A percentile compares a stretch with the other conserved stretches of the same genome.
Evolutionary conservation across 2,113 vertebrate species (phyloP).

Genomic region (Forbesichthys agassizii): DNA sequence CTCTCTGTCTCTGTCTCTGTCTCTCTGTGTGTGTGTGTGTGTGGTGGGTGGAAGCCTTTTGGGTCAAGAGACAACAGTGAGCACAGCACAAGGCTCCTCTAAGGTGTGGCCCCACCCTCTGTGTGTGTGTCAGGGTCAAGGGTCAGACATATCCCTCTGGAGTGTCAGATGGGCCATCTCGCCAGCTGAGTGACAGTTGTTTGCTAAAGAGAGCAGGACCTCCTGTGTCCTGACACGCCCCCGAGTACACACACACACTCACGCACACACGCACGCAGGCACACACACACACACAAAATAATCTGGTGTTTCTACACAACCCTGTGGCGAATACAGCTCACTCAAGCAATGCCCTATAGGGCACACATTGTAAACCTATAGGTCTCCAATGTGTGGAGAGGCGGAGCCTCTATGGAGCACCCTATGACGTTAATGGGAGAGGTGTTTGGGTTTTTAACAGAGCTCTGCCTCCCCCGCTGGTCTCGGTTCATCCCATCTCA

Average conservation of each 20-base stretch:
- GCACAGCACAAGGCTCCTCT: slow-evolving; percentile 33
- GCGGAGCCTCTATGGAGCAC: no score
- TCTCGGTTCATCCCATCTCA: no score
- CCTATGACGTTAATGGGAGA: no score
- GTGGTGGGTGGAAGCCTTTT: slow-evolving; percentile 23
- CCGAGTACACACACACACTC: background rate
- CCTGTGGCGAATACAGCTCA: no score
- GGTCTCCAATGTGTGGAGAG: no score
- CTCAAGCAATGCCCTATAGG: no score
- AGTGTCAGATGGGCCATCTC: slow-evolving; percentile 52
- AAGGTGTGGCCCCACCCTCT: slow-evolving; percentile 37
- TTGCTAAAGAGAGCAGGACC: slow-evolving; percentile 44
- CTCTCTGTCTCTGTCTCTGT: background rate
- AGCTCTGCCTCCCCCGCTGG: no score
- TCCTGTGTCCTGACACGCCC: slow-evolving; percentile 32
- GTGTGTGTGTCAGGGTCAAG: slow-evolving; percentile 41
- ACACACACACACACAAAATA: slow-evolving; percentile 10
- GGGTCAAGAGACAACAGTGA: slow-evolving; percentile 47
- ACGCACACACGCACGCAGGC: background rate
- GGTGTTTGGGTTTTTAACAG: no score
- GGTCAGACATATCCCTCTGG: slow-evolving; percentile 51
- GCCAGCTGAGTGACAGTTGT: slow-evolving; percentile 48
- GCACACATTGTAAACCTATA: no score
- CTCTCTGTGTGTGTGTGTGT: background rate
- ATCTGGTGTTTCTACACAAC: background rate